Base-by-base conservation (phyloP, 2,888 invertebrate genomes). In the Drepanosiphum platanoidis region DNA sequence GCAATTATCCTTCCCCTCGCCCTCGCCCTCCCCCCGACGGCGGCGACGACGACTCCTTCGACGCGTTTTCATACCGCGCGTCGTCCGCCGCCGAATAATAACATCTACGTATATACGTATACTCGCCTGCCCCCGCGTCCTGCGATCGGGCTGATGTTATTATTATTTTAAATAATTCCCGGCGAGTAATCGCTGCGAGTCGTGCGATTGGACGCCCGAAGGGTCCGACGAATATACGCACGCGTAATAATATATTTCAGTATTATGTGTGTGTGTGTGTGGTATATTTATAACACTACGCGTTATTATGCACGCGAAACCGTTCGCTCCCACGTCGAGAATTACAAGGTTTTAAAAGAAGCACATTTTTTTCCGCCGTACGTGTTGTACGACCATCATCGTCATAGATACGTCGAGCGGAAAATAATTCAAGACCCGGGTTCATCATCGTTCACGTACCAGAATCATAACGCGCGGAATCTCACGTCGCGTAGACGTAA, bases 171-270 rank as follows among this genome's bases (percentile, higher is more conserved):
- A 52, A 22, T 5, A 52, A 18, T 4, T 52, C 22, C 18, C 52
- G 18, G 52, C n/a, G n/a, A 46, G 52, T 3, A 22, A 4, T 3
- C 1, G 52, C 7, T 18, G 52, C 52, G 52, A n/a, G n/a, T n/a
- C 3, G 15, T 27, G 32, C 36, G 61, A 77, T 77, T 61, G 58
- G 61, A 77, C 27, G 77, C 36, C 77, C 61, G 27, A 61, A 77
- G 77, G 77, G 61, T 36, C 61, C n/a, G 52, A 32, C 7, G 46
- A 22, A 32, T 46, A 32, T 32, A n/a, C n/a, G 7, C 52, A n/a
- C 34, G 75, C 18, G 4, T 46, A 15, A n/a, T 42, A 9, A 42
- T 42, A 15, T 42, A 42, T 15, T 22, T 22, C 58, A n/a, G 58
- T n/a, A n/a, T 58, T 58, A n/a, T 2, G n/a, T n/a, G 1, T 58